Evolutionary conservation across 1,140 invertebrate genomes (phyloP).

Genomic region (Drosophila aff.): DNA sequence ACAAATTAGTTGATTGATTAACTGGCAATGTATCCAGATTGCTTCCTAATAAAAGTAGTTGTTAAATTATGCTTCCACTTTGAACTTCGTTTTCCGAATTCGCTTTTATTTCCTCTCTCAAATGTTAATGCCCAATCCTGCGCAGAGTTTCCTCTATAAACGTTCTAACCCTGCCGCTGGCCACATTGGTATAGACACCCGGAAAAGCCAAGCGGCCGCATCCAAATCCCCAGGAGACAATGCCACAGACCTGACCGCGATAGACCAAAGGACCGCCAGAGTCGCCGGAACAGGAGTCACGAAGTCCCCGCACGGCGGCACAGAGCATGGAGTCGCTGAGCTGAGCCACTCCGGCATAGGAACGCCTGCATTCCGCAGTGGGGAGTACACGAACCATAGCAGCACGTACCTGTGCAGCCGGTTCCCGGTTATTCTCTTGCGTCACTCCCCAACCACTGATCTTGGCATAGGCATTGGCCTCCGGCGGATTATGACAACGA

Average conservation of each 20-base stretch:
- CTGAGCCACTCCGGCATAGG: conserved; percentile 60
- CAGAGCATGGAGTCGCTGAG: conserved; percentile 77
- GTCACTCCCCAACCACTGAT: conserved; percentile 78
- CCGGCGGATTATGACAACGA: conserved; percentile 45
- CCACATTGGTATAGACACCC: conserved; percentile 92
- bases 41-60: too few relatives aligned
- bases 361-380: conserved; percentile 49
- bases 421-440: conserved; percentile 45
- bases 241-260: conserved; percentile 86
- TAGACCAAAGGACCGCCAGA: conserved; percentile 88
- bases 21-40: neutral
- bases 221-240: conserved; percentile 87
- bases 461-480: conserved; percentile 56
- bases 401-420: conserved; percentile 67
- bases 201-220: conserved; percentile 90
- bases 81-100: neutral
- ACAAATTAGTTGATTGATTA: conserved; percentile 21
- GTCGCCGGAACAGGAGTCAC: conserved; percentile 88
- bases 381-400: conserved; percentile 61
- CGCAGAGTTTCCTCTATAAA: conserved; percentile 60
- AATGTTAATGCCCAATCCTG: conserved; percentile 1
- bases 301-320: conserved; percentile 64
- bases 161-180: conserved; percentile 70
- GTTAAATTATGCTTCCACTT: neutral
- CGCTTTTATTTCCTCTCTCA: neutral